These are phyloP conservation scores for Acleris laterana DNA, from an alignment of 2,888 invertebrate species.

Conservation along the genomic window DNA sequence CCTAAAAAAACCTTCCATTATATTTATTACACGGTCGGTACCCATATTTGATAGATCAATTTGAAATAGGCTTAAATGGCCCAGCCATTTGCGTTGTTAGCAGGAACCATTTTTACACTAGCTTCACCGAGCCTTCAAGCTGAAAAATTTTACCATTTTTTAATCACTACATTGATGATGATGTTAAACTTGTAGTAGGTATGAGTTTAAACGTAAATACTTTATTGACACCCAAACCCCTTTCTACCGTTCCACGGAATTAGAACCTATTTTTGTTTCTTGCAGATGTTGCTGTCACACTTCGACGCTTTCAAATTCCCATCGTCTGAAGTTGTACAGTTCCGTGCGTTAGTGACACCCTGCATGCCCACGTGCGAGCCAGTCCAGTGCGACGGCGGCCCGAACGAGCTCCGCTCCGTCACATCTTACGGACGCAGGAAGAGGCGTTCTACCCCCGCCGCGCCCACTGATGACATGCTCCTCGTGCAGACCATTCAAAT, in stretches of 20 bases:
- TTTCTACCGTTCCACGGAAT: constrained; percentile 38
- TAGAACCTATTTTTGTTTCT: constrained; percentile 37
- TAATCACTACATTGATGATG: too few species aligned
- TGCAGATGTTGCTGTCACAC: constrained; percentile 92
- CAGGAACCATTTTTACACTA: too few species aligned
- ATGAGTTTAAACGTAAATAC: too few species aligned
- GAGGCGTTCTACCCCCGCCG: constrained; percentile 86
- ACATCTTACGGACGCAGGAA: constrained; percentile 93
- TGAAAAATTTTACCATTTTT: too few species aligned
- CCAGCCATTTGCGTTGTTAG: too few species aligned
- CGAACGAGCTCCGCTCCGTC: constrained; percentile 92
- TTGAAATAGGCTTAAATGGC: too few species aligned
- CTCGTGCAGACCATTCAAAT: constrained; percentile 96
- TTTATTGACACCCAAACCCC: too few species aligned
- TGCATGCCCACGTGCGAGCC: constrained; percentile 97
- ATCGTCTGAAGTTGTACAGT: constrained; percentile 96
- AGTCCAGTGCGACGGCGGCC: constrained; percentile 94
- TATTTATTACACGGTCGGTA: too few species aligned
- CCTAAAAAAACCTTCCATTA: too few species aligned
- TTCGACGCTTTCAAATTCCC: constrained; percentile 99
- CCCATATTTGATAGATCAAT: too few species aligned
- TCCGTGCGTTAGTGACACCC: constrained; percentile 97
- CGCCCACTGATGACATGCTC: constrained; percentile 90
- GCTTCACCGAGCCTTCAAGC: too few species aligned
- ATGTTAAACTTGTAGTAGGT: too few species aligned